These are phyloP conservation scores for Chelonia mydas DNA, from an alignment of 2,797 vertebrate genomes.

Conservation along the genomic window DNA sequence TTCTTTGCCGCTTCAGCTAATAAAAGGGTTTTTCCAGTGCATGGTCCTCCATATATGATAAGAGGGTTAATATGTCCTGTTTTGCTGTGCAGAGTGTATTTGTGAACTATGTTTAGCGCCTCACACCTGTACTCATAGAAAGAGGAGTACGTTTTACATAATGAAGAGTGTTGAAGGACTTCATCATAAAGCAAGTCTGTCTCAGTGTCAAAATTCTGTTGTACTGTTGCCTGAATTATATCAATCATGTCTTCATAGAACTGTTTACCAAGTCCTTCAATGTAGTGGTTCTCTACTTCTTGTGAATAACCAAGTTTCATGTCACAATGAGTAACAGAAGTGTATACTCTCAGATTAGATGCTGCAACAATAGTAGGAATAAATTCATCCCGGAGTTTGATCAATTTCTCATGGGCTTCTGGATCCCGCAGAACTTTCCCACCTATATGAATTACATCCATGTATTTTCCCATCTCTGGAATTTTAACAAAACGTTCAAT, in stretches of 20 bases:
- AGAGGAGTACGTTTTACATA: conserved; percentile 92
- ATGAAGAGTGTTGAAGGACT: conserved; percentile 94
- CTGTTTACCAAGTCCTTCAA: conserved; percentile 97
- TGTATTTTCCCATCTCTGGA: conserved; percentile 96
- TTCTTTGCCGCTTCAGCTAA: conserved; percentile 95
- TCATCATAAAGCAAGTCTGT: conserved; percentile 94
- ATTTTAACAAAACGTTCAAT: conserved; percentile 96
- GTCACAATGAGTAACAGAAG: conserved; percentile 97
- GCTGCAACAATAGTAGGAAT: conserved; percentile 96
- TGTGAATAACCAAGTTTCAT: conserved; percentile 98
- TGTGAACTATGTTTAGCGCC: conserved; percentile 90
- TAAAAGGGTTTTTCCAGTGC: conserved; percentile 96
- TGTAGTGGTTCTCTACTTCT: conserved; percentile 97
- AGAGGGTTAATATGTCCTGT: conserved; percentile 90
- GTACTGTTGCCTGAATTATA: conserved; percentile 97
- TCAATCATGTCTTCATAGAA: conserved; percentile 99
- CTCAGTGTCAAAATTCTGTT: conserved; percentile 98
- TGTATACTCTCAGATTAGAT: conserved; percentile 97
- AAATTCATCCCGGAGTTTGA: conserved; percentile 97
- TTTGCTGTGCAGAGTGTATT: conserved; percentile 92
- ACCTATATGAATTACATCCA: conserved; percentile 89
- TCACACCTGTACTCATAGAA: conserved; percentile 95
- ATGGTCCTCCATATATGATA: conserved; percentile 94
- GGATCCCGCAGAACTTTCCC: conserved; percentile 93
- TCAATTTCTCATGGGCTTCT: conserved; percentile 94